Evolutionary conservation across 2,888 invertebrate species (phyloP).

Genomic region (Biston stratarius): DNA sequence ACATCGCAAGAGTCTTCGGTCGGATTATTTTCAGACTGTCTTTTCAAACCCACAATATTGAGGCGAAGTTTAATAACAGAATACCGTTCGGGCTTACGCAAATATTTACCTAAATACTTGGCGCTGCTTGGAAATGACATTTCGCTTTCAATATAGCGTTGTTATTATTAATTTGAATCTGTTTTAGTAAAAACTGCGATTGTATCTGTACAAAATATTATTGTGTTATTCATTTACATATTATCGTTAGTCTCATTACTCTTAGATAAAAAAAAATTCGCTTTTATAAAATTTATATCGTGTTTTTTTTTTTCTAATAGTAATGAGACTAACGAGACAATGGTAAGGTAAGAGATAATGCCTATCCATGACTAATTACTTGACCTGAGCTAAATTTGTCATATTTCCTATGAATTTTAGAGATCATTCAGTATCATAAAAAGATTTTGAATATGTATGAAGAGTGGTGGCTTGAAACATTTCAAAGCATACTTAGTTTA

Average conservation of each 20-base stretch:
- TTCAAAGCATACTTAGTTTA: not conserved
- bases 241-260: too few species aligned
- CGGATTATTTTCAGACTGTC: conserved; percentile 10
- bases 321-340: too few species aligned
- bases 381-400: too few species aligned
- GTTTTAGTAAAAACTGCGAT: not conserved
- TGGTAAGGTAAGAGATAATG: too few species aligned
- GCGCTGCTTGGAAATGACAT: not conserved
- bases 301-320: too few species aligned
- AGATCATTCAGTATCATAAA: too few species aligned
- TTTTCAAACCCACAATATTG: conserved; percentile 6
- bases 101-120: conserved; percentile 19
- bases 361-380: too few species aligned
- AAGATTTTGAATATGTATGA: too few species aligned
- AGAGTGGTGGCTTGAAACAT: not conserved
- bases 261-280: too few species aligned
- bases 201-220: not conserved
- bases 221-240: too few species aligned
- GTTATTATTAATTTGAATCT: not conserved
- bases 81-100: not conserved
- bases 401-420: too few species aligned
- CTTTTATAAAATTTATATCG: too few species aligned
- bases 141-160: not conserved
- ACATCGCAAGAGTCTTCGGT: not conserved
- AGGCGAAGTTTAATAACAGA: conserved; percentile 17